These are phyloP conservation scores for Oxyura jamaicensis DNA, from an alignment of 2,113 vertebrate species.

Conservation along the genomic window DNA sequence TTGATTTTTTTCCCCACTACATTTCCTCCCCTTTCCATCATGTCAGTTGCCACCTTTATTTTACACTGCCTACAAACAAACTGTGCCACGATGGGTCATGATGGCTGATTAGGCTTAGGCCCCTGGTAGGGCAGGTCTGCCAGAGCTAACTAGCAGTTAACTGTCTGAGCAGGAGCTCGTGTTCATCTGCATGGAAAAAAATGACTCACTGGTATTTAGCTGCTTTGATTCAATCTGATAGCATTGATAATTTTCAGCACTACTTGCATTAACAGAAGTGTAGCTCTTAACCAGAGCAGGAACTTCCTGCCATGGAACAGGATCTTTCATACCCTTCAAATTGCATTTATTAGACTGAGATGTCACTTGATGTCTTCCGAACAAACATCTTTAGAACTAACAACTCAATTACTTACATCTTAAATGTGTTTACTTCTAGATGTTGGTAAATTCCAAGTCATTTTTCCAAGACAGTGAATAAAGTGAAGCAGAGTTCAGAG, in stretches of 20 bases:
- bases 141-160: not conserved
- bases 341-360: not conserved
- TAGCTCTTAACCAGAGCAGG: not conserved
- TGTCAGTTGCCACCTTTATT: not conserved
- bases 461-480: not conserved
- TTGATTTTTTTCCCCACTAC: not conserved
- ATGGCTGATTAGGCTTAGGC: not conserved
- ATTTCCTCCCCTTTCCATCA: not conserved
- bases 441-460: not conserved
- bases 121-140: not conserved
- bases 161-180: not conserved
- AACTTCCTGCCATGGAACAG: not conserved
- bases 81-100: not conserved
- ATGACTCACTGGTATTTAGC: conserved; percentile 3
- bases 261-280: not conserved
- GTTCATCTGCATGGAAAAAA: not conserved
- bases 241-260: not conserved
- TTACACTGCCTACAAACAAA: not conserved
- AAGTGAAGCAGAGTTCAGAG: not conserved
- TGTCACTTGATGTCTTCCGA: not conserved
- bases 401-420: not conserved
- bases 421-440: not conserved
- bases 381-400: not conserved
- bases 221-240: conserved; percentile 1
- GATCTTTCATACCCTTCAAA: conserved; percentile 7